Percentiles rank a stretch among this genome's conserved stretches.
These are phyloP conservation scores for Thalassaphorura encarpata DNA, from an alignment of 1,140 invertebrate species.

Conservation along the genomic window DNA sequence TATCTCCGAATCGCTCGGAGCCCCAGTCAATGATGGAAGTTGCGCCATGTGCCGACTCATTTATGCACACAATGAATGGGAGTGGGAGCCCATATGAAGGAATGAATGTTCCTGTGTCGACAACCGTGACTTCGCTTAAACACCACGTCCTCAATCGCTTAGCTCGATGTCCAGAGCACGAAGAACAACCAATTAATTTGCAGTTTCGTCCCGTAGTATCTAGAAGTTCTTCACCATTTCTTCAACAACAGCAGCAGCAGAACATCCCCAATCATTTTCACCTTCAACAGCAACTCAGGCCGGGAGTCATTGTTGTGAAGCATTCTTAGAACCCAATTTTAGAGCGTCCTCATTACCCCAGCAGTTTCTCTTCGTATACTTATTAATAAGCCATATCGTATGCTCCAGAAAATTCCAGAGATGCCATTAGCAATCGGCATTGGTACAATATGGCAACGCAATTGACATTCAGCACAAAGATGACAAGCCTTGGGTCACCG, in stretches of 20 bases:
- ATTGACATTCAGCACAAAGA: no score
- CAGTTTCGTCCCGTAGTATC: conserved; percentile 26
- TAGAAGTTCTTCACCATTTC: conserved; percentile 43
- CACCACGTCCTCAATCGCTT: conserved; percentile 28
- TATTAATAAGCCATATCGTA: no score
- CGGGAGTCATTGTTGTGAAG: conserved; percentile 77
- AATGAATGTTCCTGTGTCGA: conserved; percentile 10
- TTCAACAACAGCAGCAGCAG: conserved; percentile 37
- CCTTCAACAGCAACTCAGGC: conserved; percentile 55
- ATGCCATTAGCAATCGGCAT: no score
- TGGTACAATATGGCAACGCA: no score
- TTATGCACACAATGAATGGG: neutral
- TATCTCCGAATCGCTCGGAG: conserved; percentile 16
- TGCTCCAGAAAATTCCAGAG: no score
- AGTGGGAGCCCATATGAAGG: neutral
- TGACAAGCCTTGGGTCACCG: no score
- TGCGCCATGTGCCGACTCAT: neutral
- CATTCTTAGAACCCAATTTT: no score
- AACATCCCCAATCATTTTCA: conserved; percentile 26
- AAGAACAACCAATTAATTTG: conserved; percentile 31
- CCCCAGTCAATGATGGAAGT: conserved; percentile 6
- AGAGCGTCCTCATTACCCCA: no score
- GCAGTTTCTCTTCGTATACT: no score
- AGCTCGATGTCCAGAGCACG: conserved; percentile 17
- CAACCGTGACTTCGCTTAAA: conserved; percentile 29